Conservation (phyloP, 2,797 vertebrate species). For the Sebastes diaconus region DNA sequence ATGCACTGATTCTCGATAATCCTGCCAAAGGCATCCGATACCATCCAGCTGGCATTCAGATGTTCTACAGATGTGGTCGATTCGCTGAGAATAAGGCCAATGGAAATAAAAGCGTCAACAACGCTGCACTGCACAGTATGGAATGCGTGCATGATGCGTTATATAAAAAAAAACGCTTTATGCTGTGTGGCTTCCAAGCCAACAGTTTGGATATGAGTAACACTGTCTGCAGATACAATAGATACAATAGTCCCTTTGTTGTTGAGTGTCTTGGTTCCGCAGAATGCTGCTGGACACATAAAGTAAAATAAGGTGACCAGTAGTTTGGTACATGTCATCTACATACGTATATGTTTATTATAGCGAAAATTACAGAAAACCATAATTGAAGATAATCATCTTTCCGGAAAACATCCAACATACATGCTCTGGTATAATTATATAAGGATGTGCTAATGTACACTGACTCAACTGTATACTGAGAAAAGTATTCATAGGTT, state of each 20-base stretch:
- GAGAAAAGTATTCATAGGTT: background rate
- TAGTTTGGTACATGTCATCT: background rate
- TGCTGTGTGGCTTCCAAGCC: conserved; percentile 18
- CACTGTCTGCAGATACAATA: background rate
- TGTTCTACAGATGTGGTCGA: conserved; percentile 58
- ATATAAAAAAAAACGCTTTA: conserved; percentile 40
- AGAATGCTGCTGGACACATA: background rate
- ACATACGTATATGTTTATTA: background rate
- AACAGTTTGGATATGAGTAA: conserved; percentile 6
- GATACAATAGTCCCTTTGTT: conserved; percentile 21
- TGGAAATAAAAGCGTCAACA: conserved; percentile 43
- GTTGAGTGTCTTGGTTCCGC: background rate
- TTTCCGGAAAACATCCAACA: background rate
- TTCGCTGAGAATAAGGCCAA: conserved; percentile 37
- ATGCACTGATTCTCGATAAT: conserved; percentile 50
- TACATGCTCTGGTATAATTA: background rate
- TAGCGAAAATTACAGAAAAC: background rate
- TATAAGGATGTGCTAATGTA: background rate
- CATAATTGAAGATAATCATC: background rate
- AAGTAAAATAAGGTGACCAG: conserved; percentile 4
- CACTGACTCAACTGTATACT: background rate
- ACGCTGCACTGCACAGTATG: conserved; percentile 12
- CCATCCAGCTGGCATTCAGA: conserved; percentile 69
- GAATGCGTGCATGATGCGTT: conserved; percentile 44
- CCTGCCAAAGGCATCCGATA: conserved; percentile 47